Base-by-base conservation (phyloP, 2,797 vertebrate genomes). In the Limnodromus scolopaceus region DNA sequence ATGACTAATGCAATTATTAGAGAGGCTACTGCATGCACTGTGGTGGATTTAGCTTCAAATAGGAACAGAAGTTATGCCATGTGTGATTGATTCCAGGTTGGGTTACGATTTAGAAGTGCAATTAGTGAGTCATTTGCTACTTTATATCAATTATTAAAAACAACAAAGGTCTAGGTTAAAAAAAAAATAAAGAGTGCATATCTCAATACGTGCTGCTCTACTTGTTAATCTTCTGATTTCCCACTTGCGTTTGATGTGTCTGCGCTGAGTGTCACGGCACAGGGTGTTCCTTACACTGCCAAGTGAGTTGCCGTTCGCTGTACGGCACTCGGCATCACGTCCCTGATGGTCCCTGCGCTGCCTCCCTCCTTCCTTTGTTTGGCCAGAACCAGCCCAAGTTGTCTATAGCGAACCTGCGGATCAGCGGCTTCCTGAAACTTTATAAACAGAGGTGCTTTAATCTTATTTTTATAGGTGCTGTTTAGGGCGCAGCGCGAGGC, bases 121-220 rank as follows among this genome's bases (percentile, higher is more conserved):
- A 94, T 96, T 94, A 96, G 87, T 93, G 92, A 96, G 68, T 96
- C 91, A 96, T 95, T 89, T 96, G 88, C 92, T 93, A 55, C 91
- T 96, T 89, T 87, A 30, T 93, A 96, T 96, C 87, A 93, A 89
- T 97, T 95, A 96, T 95, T 97, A 80, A 96, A 94, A 82, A 2
- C 92, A 87, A 45, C 86, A 92, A 41, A 92, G 89, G 92, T 85
- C 96, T 91, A 71, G 87, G 96, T 91, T 95, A 66, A 86, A 95
- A 88, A 75, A 34, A 48, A 76, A 72, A 53, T 15, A 49, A 15
- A 39, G 34, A 78, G 24, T 24, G 27, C 9, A 0, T 39, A 17
- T 88, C 89, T 92, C 66, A 58, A 2, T 74, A 10, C 28, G 66
- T 87, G 77, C 70, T 34, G 41, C 76, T 83, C 25, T 48, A 4